These are phyloP conservation scores for Ptyas mucosa DNA, from an alignment of 2,113 vertebrate species.

Conservation along the genomic window DNA sequence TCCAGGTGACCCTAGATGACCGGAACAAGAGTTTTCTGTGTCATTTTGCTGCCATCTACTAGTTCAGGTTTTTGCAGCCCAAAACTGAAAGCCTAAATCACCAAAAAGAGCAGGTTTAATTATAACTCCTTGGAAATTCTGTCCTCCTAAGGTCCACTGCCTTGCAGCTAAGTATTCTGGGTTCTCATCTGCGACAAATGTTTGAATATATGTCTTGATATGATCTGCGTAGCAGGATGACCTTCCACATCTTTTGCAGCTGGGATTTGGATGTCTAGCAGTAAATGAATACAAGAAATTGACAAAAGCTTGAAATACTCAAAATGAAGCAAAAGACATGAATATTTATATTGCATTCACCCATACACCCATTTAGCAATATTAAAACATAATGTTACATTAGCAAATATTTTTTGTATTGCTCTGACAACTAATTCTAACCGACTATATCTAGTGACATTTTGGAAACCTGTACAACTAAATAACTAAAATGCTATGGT, in stretches of 20 bases:
- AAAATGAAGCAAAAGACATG: neutral
- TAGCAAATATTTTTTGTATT: neutral
- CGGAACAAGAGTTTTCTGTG: neutral
- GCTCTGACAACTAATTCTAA: neutral
- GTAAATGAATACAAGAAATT: neutral
- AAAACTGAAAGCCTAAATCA: neutral
- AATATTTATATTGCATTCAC: neutral
- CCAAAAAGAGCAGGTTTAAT: neutral
- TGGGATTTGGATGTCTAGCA: neutral
- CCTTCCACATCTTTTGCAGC: neutral
- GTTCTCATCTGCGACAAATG: neutral
- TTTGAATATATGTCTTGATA: neutral
- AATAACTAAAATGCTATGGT: neutral
- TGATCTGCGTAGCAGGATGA: neutral
- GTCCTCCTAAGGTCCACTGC: neutral
- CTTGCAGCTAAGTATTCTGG: neutral
- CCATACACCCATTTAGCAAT: neutral
- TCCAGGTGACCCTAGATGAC: neutral
- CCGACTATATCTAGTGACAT: neutral
- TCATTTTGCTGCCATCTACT: neutral
- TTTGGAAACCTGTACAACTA: too few species aligned
- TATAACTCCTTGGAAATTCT: neutral
- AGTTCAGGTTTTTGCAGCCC: neutral
- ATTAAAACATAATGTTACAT: neutral
- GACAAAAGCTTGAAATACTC: neutral